Evolutionary conservation across 2,888 invertebrate genomes (phyloP).

Genomic region (Erebia ligea): DNA sequence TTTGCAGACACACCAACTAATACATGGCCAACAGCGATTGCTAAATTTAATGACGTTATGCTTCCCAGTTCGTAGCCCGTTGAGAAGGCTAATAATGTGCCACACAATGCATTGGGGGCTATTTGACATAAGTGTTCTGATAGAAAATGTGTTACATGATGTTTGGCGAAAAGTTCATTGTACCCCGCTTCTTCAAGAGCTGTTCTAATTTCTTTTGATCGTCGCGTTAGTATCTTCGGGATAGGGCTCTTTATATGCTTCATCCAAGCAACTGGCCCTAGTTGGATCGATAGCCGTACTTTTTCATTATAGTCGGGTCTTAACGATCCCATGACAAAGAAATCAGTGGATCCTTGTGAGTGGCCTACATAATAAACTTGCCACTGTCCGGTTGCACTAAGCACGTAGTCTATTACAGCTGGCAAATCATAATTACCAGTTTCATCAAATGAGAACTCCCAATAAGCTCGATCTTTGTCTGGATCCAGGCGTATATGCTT

Average conservation of each 20-base stretch:
- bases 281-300: slow-evolving; percentile 72
- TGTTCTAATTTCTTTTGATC: slow-evolving; percentile 48
- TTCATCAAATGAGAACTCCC: slow-evolving; percentile 86
- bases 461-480: slow-evolving; percentile 61
- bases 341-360: slow-evolving; percentile 85
- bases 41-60: slow-evolving; percentile 78
- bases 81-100: slow-evolving; percentile 78
- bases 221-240: slow-evolving; percentile 48
- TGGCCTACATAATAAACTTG: slow-evolving; percentile 86
- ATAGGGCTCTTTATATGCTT: slow-evolving; percentile 68
- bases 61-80: slow-evolving; percentile 82
- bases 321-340: slow-evolving; percentile 77
- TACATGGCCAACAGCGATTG: slow-evolving; percentile 78
- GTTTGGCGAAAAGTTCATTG: slow-evolving; percentile 85
- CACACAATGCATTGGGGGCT: slow-evolving; percentile 79
- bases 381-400: slow-evolving; percentile 66
- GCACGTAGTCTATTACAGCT: slow-evolving; percentile 73
- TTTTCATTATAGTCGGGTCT: slow-evolving; percentile 82
- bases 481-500: slow-evolving; percentile 71
- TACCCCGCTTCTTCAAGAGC: slow-evolving; percentile 71
- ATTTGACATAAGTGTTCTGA: slow-evolving; percentile 61
- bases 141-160: slow-evolving; percentile 70
- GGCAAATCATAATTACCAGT: slow-evolving; percentile 87
- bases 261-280: slow-evolving; percentile 83
- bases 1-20: slow-evolving; percentile 80